Conservation (phyloP, 1,140 invertebrate species). For the Formica selysi region DNA sequence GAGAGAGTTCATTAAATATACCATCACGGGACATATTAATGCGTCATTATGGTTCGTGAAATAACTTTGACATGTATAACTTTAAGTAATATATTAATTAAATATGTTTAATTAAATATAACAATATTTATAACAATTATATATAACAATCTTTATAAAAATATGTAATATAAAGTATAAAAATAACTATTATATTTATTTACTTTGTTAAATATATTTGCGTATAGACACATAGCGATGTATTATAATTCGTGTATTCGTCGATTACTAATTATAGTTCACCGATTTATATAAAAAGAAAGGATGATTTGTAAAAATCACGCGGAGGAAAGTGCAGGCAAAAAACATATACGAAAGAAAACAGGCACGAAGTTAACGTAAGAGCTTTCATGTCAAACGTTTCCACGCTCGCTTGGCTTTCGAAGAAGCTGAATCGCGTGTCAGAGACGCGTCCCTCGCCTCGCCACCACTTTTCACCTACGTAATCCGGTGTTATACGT, state of each 20-base stretch:
- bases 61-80: constrained; percentile 32
- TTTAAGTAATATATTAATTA: constrained; percentile 43
- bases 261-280: constrained; percentile 16
- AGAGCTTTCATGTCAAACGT: constrained; percentile 71
- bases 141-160: constrained; percentile 24
- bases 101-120: neutral
- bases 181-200: neutral
- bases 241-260: neutral
- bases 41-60: constrained; percentile 26
- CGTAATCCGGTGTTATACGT: constrained; percentile 58
- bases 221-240: neutral
- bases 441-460: constrained; percentile 40
- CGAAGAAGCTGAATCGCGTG: constrained; percentile 77
- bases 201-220: constrained; percentile 10
- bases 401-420: constrained; percentile 68
- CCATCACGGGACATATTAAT: constrained; percentile 48
- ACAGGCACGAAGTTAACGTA: constrained; percentile 62
- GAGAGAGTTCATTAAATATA: constrained; percentile 51
- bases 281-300: constrained; percentile 6
- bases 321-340: neutral
- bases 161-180: neutral
- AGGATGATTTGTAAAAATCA: neutral
- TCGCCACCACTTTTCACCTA: constrained; percentile 60
- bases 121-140: neutral
- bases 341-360: constrained; percentile 34